phyloP scores from a whole-genome alignment of 2,888 invertebrate genomes.

The Nebria salina region DNA sequence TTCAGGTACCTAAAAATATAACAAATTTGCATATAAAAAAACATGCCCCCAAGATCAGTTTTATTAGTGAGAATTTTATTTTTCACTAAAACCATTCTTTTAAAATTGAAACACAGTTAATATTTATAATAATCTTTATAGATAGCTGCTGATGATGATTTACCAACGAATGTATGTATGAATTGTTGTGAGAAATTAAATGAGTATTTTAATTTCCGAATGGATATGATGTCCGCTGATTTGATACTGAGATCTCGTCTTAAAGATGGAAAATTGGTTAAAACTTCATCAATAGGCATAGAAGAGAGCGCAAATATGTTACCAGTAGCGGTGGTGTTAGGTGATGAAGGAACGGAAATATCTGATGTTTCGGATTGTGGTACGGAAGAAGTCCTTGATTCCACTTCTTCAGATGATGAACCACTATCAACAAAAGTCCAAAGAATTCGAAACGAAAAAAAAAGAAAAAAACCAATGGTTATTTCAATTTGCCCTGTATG shows the following conservation, averaged over 20 bases:
- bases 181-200: slow-evolving; percentile 3
- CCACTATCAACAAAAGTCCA: background rate
- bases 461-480: background rate
- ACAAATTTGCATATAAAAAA: background rate
- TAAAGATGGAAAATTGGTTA: background rate
- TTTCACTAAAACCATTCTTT: too few relatives aligned
- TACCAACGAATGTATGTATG: slow-evolving; percentile 3
- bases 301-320: background rate
- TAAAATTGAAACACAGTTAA: too few relatives aligned
- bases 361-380: background rate
- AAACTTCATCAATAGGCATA: background rate
- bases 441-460: background rate
- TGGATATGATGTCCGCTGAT: slow-evolving; percentile 9
- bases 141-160: slow-evolving; percentile 6
- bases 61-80: too few relatives aligned
- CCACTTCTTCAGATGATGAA: background rate
- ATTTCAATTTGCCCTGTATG: slow-evolving; percentile 7
- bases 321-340: background rate
- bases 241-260: background rate
- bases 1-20: background rate
- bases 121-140: background rate
- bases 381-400: background rate
- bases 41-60: background rate
- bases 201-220: background rate
- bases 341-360: background rate